phyloP scores from a whole-genome alignment of 37 sponge, comb jelly and placozoan species.

The Aphrocallistes beatrix region DNA sequence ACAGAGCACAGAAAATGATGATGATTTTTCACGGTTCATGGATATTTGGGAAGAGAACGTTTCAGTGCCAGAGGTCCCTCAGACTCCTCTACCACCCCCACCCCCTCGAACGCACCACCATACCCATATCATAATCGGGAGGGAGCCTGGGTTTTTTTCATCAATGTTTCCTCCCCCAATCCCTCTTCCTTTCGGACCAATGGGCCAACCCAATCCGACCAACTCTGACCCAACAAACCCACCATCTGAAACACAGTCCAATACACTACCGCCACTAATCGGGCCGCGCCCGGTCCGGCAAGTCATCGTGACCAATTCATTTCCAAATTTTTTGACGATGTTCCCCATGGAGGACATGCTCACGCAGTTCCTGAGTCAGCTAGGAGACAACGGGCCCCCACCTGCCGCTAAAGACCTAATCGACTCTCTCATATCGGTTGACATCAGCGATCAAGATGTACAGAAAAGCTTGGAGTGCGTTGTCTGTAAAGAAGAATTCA shows the following conservation, averaged over 20 bases:
- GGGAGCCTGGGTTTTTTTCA: not conserved
- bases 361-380: conserved; percentile 43
- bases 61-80: too few relatives aligned
- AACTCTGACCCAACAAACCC: too few relatives aligned
- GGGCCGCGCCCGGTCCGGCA: not conserved
- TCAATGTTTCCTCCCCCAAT: not conserved
- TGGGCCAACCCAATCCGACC: not conserved
- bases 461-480: conserved; percentile 43
- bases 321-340: not conserved
- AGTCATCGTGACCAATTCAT: not conserved
- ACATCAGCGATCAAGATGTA: conserved; percentile 21
- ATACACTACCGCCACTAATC: not conserved
- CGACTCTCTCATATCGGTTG: conserved; percentile 33
- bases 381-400: conserved; percentile 76
- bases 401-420: conserved; percentile 64
- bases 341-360: conserved; percentile 72
- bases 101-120: not conserved
- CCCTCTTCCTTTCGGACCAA: not conserved
- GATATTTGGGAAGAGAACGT: not conserved
- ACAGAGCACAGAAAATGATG: not conserved
- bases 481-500: conserved; percentile 76
- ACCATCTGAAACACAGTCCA: too few relatives aligned
- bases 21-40: conserved; percentile 4
- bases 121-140: not conserved
- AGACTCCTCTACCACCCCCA: not conserved